phyloP scores from a whole-genome alignment of 2,888 invertebrate species.

The Eristalis intricaria region DNA sequence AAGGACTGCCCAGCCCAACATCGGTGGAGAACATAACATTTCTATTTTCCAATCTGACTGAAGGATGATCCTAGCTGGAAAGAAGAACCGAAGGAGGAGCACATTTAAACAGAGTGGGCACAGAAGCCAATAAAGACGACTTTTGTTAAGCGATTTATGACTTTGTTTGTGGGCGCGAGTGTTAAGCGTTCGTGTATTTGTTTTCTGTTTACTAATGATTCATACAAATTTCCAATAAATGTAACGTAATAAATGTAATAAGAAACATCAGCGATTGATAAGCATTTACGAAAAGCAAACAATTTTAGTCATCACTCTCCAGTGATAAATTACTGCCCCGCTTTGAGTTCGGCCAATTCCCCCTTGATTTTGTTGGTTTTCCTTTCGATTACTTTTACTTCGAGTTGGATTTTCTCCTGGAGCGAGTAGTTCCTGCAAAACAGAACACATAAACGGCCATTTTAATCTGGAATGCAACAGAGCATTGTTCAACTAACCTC shows the following conservation, averaged over 20 bases:
- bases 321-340: constrained; percentile 97
- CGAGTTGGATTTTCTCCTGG: constrained; percentile 86
- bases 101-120: not conserved
- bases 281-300: constrained; percentile 12
- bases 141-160: not conserved
- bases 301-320: constrained; percentile 92
- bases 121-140: not conserved
- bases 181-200: constrained; percentile 43
- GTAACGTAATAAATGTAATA: constrained; percentile 62
- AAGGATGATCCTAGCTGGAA: not conserved
- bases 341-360: constrained; percentile 92
- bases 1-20: constrained; percentile 83
- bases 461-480: not conserved
- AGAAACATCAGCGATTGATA: constrained; percentile 46
- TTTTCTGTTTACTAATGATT: constrained; percentile 42
- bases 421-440: constrained; percentile 88
- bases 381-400: constrained; percentile 87
- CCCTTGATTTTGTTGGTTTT: constrained; percentile 87
- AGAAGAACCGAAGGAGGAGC: not conserved
- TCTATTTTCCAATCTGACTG: constrained; percentile 69
- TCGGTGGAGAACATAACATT: constrained; percentile 67
- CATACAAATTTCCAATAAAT: constrained; percentile 52
- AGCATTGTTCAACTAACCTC: constrained; percentile 82
- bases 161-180: not conserved
- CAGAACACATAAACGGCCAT: constrained; percentile 67